Conservation (phyloP, 2,797 vertebrate species). For the Sparus aurata region DNA sequence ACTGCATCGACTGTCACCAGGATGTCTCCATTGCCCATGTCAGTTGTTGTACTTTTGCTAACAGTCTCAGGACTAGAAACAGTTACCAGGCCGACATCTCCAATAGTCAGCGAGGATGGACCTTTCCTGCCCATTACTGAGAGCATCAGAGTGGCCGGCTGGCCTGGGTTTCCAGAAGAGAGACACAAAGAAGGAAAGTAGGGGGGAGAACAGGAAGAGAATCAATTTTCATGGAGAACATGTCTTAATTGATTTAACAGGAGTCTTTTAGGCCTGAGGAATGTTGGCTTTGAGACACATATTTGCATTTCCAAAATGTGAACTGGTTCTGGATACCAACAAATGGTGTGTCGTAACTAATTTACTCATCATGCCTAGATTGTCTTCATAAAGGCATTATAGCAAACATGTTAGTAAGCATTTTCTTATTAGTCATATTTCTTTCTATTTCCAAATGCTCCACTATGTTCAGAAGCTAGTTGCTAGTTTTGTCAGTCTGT, state of each 20-base stretch:
- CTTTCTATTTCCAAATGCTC: too few relatives aligned
- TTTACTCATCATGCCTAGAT: too few relatives aligned
- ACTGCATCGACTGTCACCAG: conserved; percentile 73
- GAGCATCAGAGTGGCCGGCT: conserved; percentile 74
- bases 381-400: neutral
- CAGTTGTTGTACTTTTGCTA: conserved; percentile 50
- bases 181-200: neutral
- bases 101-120: conserved; percentile 64
- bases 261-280: neutral
- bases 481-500: too few relatives aligned
- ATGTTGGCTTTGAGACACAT: neutral
- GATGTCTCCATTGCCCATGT: conserved; percentile 74
- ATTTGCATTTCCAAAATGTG: neutral
- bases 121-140: conserved; percentile 80
- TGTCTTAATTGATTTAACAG: neutral
- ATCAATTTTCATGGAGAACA: neutral
- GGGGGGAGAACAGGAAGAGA: neutral
- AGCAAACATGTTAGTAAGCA: neutral
- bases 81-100: conserved; percentile 65
- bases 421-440: neutral
- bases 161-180: conserved; percentile 62
- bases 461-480: too few relatives aligned
- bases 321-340: neutral
- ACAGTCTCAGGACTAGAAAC: conserved; percentile 58
- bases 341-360: too few relatives aligned